A percentile compares a stretch with the other conserved stretches of the same genome.
Conservation (phyloP, 2,113 vertebrate genomes). For the Pluvialis apricaria region DNA sequence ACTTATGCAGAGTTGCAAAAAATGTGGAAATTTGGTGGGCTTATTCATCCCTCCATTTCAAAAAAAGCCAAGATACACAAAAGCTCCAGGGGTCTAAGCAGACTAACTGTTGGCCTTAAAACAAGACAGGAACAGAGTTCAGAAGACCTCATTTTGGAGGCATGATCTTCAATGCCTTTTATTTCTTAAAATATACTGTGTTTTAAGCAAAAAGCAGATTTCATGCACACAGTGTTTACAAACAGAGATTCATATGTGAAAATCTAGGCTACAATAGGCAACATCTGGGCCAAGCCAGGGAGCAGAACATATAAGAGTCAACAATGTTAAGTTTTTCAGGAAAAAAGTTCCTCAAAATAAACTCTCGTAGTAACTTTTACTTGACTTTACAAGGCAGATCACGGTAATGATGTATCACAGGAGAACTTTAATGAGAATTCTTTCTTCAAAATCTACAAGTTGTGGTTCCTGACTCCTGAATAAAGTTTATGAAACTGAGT, state of each 20-base stretch:
- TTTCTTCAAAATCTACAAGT: not conserved
- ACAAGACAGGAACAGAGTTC: not conserved
- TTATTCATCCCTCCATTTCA: not conserved
- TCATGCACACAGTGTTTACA: not conserved
- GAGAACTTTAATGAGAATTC: not conserved
- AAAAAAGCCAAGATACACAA: constrained; percentile 7
- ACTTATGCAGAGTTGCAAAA: not conserved
- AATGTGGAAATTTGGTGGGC: not conserved
- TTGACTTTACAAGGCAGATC: not conserved
- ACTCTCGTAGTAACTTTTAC: not conserved
- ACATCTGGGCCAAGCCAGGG: not conserved
- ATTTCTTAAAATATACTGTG: not conserved
- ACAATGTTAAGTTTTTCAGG: accelerated
- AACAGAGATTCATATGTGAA: not conserved
- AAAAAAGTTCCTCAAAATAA: not conserved
- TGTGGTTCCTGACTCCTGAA: not conserved
- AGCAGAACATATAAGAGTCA: not conserved
- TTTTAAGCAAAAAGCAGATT: not conserved
- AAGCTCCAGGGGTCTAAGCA: not conserved
- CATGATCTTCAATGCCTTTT: not conserved
- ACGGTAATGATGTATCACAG: not conserved
- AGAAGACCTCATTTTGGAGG: not conserved
- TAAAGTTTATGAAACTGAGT: not conserved
- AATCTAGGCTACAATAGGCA: not conserved
- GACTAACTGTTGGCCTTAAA: not conserved